Conservation (phyloP, 2,113 vertebrate species). For the Misgurnus mizolepis region DNA sequence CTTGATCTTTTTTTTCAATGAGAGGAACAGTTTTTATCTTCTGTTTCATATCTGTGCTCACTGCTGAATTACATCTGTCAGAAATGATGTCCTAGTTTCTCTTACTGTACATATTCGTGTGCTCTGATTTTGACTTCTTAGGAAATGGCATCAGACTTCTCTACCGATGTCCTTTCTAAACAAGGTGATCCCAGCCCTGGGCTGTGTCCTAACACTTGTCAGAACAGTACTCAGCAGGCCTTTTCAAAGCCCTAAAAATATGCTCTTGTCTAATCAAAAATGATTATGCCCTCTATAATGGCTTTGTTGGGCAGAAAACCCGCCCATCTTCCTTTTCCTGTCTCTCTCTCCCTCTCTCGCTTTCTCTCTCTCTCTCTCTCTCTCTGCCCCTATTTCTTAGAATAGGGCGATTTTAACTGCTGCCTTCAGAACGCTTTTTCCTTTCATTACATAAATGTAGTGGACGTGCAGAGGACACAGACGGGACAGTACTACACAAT, state of each 20-base stretch:
- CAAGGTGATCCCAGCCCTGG: constrained; percentile 67
- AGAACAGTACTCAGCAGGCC: constrained; percentile 57
- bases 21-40: neutral
- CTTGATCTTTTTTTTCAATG: neutral
- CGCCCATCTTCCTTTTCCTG: constrained; percentile 15
- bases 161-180: constrained; percentile 41
- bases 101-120: neutral
- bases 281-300: constrained; percentile 61
- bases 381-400: neutral
- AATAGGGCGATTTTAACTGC: constrained; percentile 23
- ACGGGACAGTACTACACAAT: constrained; percentile 16
- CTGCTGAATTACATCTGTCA: neutral
- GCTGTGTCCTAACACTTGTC: constrained; percentile 59
- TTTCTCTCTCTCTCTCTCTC: neutral
- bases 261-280: constrained; percentile 63
- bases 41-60: no score
- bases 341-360: neutral
- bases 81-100: neutral
- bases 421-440: neutral
- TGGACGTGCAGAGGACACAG: constrained; percentile 30
- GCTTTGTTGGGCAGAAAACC: constrained; percentile 46
- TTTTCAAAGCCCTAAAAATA: constrained; percentile 24
- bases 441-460: neutral
- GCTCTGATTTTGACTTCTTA: neutral
- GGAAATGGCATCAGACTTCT: constrained; percentile 2